Evolutionary conservation across 2,797 vertebrate genomes (phyloP).

Genomic region (Protonibea diacanthus): DNA sequence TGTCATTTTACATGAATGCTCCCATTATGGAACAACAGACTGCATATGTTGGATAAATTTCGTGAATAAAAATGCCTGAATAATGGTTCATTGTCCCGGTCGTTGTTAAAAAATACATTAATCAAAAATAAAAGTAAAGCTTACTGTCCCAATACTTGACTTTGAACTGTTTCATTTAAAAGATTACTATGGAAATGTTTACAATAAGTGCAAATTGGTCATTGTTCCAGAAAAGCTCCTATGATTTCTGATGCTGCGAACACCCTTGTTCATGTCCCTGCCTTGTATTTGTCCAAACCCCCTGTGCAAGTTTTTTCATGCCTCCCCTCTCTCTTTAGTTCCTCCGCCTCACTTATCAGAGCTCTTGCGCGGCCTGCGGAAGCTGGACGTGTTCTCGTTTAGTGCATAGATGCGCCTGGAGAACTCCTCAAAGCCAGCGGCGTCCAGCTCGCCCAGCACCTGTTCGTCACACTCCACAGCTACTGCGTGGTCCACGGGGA

Average conservation of each 20-base stretch:
- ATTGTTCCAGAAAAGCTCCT: constrained; percentile 75
- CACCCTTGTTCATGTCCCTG: constrained; percentile 45
- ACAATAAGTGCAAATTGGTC: constrained; percentile 90
- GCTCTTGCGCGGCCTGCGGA: constrained; percentile 93
- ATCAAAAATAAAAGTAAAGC: constrained; percentile 41
- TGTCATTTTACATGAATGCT: constrained; percentile 10
- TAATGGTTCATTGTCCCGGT: neutral
- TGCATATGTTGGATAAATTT: neutral
- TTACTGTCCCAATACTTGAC: constrained; percentile 68
- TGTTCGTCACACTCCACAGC: constrained; percentile 98
- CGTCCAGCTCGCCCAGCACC: constrained; percentile 92
- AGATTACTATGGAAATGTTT: constrained; percentile 85
- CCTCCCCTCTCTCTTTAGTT: constrained; percentile 11
- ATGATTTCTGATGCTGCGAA: constrained; percentile 59
- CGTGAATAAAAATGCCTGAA: constrained; percentile 3
- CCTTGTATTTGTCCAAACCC: constrained; percentile 42
- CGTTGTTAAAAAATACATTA: constrained; percentile 48
- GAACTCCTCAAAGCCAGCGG: constrained; percentile 93
- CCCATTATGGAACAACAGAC: constrained; percentile 13
- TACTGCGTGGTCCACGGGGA: constrained; percentile 96
- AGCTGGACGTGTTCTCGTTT: constrained; percentile 95
- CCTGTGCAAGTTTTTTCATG: constrained; percentile 48
- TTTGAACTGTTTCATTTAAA: constrained; percentile 70
- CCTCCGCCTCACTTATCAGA: constrained; percentile 91
- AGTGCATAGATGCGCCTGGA: constrained; percentile 97